phyloP scores from a whole-genome alignment of 2,797 vertebrate species.

The Linurgus olivaceus region DNA sequence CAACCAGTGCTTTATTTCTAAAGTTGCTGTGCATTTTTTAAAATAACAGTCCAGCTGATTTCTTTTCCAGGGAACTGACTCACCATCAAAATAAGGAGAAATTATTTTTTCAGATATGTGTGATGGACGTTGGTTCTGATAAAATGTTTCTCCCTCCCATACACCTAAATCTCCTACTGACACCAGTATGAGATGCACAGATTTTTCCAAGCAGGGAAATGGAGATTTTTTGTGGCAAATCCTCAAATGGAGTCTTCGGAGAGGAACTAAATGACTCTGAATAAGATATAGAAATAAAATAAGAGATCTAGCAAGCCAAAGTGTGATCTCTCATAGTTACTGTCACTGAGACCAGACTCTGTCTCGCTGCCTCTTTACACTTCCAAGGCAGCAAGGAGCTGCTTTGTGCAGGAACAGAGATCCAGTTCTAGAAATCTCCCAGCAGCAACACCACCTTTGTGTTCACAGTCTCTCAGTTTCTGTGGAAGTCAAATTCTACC shows the following conservation, averaged over 20 bases:
- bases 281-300: neutral
- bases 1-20: slow-evolving; percentile 3
- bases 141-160: neutral
- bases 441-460: slow-evolving; percentile 36
- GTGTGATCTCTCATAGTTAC: neutral
- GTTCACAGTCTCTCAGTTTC: neutral
- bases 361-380: neutral
- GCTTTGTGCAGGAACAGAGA: slow-evolving; percentile 49
- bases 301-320: neutral
- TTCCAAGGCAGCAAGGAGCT: slow-evolving; percentile 54
- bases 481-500: slow-evolving; percentile 50
- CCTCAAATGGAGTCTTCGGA: neutral
- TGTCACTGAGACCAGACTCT: neutral
- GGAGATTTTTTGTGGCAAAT: slow-evolving; percentile 19
- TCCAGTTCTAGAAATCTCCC: slow-evolving; percentile 65
- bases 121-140: neutral
- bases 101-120: neutral
- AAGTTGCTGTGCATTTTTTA: slow-evolving; percentile 19
- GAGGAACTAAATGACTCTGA: slow-evolving; percentile 8
- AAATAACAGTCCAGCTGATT: slow-evolving; percentile 28
- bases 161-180: neutral
- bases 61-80: slow-evolving; percentile 1
- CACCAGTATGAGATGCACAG: neutral
- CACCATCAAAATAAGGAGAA: neutral
- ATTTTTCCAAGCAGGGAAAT: slow-evolving; percentile 22